These are phyloP conservation scores for Ferdinandea cuprea DNA, from an alignment of 2,888 invertebrate genomes.

Conservation along the genomic window DNA sequence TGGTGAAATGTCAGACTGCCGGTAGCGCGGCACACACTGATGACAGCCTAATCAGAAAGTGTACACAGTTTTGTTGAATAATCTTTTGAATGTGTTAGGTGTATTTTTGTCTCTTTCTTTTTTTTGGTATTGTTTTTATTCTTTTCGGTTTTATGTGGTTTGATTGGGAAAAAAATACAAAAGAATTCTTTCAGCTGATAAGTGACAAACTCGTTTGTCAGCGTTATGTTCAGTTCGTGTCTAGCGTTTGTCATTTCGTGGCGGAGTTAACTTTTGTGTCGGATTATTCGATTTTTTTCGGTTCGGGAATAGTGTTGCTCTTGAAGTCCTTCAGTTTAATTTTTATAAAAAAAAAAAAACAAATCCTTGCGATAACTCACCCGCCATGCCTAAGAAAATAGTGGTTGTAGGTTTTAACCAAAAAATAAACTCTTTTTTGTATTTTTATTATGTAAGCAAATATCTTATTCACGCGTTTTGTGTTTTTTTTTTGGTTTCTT, in stretches of 20 bases:
- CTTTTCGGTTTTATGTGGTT: not conserved
- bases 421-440: not conserved
- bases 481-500: constrained; percentile 76
- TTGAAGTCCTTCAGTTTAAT: not conserved
- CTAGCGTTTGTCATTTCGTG: constrained; percentile 23
- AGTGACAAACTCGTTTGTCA: constrained; percentile 24
- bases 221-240: constrained; percentile 25
- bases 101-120: not conserved
- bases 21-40: not conserved
- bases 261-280: constrained; percentile 7
- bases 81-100: not conserved
- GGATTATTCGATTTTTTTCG: constrained; percentile 5
- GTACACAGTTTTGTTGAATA: not conserved
- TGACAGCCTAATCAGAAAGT: not conserved
- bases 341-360: no score
- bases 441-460: constrained; percentile 16
- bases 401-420: constrained; percentile 23
- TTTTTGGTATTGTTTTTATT: constrained; percentile 14
- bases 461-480: not conserved
- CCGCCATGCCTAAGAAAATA: constrained; percentile 1
- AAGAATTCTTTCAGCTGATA: constrained; percentile 28
- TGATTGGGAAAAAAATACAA: constrained; percentile 9
- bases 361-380: not conserved
- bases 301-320: not conserved
- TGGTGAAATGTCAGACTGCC: constrained; percentile 8